Percentiles rank a stretch among this genome's conserved stretches.
These are phyloP conservation scores for Endotricha flammealis DNA, from an alignment of 2,888 invertebrate genomes.

Conservation along the genomic window DNA sequence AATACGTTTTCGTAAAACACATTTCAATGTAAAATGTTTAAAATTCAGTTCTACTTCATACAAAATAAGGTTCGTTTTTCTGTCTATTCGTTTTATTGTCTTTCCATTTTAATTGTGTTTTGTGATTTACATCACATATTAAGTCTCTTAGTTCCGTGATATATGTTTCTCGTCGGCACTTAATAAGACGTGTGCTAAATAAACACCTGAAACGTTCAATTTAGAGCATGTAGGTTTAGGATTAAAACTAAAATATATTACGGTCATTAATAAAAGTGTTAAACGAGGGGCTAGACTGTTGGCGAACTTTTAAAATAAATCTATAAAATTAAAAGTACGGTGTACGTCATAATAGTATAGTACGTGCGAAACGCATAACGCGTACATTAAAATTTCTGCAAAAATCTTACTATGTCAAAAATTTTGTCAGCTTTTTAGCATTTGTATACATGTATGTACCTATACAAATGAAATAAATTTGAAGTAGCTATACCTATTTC, in stretches of 20 bases:
- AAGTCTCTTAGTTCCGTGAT: not conserved
- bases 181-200: not conserved
- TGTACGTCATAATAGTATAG: no score
- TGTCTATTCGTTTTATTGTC: conserved; percentile 2
- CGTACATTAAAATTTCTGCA: no score
- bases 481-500: no score
- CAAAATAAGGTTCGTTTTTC: conserved; percentile 1
- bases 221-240: not conserved
- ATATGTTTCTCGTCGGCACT: not conserved
- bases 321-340: no score
- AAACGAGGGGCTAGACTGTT: no score
- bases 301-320: no score
- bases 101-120: conserved; percentile 4
- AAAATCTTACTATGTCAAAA: no score
- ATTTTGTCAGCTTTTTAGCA: no score
- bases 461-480: no score
- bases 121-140: conserved; percentile 1
- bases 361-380: no score
- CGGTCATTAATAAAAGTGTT: not conserved
- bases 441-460: no score
- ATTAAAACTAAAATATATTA: not conserved
- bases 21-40: conserved; percentile 19
- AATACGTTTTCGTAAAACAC: conserved; percentile 23
- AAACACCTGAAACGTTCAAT: not conserved
- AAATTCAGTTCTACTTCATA: conserved; percentile 4